Evolutionary conservation across 2,113 vertebrate genomes (phyloP), one percentile per base, ranked within the genome.

Genomic region (Gallinago jamesoni): DNA sequence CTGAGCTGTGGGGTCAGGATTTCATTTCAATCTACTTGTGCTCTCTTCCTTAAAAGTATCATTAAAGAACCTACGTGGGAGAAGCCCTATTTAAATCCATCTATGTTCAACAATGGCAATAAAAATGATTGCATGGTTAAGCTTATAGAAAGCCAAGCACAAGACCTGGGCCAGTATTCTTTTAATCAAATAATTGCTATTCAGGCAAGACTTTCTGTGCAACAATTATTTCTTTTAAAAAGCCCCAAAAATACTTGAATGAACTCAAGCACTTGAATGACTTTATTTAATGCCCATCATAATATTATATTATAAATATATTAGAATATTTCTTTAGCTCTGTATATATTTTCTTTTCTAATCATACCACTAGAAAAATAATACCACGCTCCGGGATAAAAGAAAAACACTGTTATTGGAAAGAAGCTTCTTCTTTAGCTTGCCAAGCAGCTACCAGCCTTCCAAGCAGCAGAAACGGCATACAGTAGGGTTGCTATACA

Each of bases 121-220:
- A 94, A 96, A 95, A 81, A 92, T 92, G 77, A 97, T 94, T 96
- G 89, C 77, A 96, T 87, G 92, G 83, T 95, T 95, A 86, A 89
- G 83, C 74, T 68, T 66, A 59, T 5, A 91, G 80, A 94, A 93
- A 96, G 77, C 90, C 90, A 94, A 95, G 84, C 74, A 78, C 74
- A 93, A 95, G 96, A 91, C 92, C 77, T 94, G 56, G 86, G 63
- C 94, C 90, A 95, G 84, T 91, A 94, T 82, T 95, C 74, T 91
- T 95, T 94, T 97, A 95, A 97, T 97, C 77, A 96, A 94, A 96
- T 96, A 97, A 97, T 94, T 96, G 83, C 86, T 94, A 95, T 84
- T 92, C 92, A 94, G 68, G 56, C 53, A 0, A 96, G 73, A 84
- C 20, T 90, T 94, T 92, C 69, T 84, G 47, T 89, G 84, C 70